These are phyloP conservation scores for Macaca nemestrina DNA, from an alignment of 2,113 vertebrate species.

Conservation along the genomic window DNA sequence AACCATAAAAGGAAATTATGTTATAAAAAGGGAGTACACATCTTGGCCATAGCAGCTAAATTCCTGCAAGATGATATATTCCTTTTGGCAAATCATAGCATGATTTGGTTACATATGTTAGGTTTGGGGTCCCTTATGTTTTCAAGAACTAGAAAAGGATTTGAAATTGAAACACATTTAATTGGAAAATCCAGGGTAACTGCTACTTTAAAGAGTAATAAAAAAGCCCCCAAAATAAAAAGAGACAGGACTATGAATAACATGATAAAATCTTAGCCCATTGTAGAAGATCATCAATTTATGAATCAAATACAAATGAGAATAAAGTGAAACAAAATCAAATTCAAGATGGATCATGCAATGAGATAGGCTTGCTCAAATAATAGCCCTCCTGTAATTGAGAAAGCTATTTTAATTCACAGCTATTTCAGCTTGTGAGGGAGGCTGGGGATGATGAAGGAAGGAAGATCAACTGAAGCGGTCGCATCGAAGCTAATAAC, in stretches of 20 bases:
- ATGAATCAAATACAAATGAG: background rate
- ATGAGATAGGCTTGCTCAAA: background rate
- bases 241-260: background rate
- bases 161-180: slow-evolving; percentile 27
- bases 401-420: background rate
- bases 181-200: background rate
- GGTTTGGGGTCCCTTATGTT: background rate
- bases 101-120: background rate
- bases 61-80: background rate
- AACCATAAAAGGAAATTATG: slow-evolving; percentile 1
- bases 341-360: background rate
- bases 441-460: background rate
- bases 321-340: background rate
- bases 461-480: background rate
- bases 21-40: background rate
- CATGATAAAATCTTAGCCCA: background rate
- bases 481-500: background rate
- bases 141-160: slow-evolving; percentile 13
- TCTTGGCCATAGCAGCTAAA: background rate
- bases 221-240: background rate
- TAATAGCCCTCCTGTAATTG: background rate
- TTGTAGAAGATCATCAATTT: background rate
- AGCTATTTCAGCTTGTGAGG: background rate
- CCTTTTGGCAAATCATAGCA: background rate
- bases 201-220: background rate